These are phyloP conservation scores for Aviceda subcristata DNA, from an alignment of 2,113 vertebrate genomes.

Conservation along the genomic window DNA sequence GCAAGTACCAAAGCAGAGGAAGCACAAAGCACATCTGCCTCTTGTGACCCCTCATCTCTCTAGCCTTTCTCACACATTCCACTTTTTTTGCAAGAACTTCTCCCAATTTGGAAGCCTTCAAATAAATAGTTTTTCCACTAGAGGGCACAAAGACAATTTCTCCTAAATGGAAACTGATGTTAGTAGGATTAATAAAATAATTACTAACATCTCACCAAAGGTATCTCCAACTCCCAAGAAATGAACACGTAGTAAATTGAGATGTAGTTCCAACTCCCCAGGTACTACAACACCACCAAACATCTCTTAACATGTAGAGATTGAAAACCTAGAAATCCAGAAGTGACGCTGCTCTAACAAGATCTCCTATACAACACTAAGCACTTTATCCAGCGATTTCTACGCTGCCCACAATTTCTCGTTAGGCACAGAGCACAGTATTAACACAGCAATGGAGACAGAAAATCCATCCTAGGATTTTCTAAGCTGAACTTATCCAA, in stretches of 20 bases:
- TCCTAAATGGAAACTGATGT: neutral
- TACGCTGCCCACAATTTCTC: neutral
- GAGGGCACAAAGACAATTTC: conserved; percentile 57
- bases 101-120: neutral
- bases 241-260: neutral
- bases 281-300: neutral
- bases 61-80: neutral
- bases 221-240: neutral
- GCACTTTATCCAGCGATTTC: neutral
- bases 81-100: neutral
- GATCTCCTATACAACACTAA: neutral
- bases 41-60: neutral
- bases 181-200: neutral
- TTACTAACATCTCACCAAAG: neutral
- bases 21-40: neutral
- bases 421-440: neutral
- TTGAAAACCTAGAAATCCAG: neutral
- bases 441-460: neutral
- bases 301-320: neutral
- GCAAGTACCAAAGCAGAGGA: neutral
- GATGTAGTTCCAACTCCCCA: neutral
- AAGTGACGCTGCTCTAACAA: neutral
- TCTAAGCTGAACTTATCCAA: neutral
- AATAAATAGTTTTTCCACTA: conserved; percentile 48
- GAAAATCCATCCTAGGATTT: neutral